phyloP scores from a whole-genome alignment of 1,140 invertebrate species.

The Dendrolimus punctatus region DNA sequence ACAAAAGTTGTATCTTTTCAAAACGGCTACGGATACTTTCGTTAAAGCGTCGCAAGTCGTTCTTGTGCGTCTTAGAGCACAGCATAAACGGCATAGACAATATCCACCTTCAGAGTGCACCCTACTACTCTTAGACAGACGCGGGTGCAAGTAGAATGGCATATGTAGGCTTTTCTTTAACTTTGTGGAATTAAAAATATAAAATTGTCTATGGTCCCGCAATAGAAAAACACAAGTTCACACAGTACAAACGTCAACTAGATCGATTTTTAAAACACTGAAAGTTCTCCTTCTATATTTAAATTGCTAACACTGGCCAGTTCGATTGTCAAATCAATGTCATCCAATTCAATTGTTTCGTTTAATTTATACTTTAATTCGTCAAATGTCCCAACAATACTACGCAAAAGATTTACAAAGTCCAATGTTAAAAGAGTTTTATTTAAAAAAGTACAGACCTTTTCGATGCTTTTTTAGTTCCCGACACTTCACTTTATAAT shows the following conservation, averaged over 20 bases:
- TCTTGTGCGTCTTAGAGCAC: conserved; percentile 36
- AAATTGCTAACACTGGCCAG: too few species aligned
- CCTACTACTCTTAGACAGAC: conserved; percentile 40
- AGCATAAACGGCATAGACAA: conserved; percentile 47
- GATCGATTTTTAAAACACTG: too few species aligned
- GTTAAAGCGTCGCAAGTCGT: conserved; percentile 46
- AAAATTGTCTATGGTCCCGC: conserved; percentile 34
- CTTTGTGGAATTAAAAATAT: conserved; percentile 55
- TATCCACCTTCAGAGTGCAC: conserved; percentile 43
- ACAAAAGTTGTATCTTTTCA: conserved; percentile 61
- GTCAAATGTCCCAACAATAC: conserved; percentile 2
- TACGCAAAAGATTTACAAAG: too few species aligned
- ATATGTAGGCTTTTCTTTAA: conserved; percentile 55
- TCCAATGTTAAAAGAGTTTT: neutral
- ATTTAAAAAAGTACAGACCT: neutral
- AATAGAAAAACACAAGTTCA: conserved; percentile 12
- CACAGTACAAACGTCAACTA: neutral
- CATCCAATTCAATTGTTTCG: too few species aligned
- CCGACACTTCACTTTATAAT: conserved; percentile 22
- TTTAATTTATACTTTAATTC: neutral
- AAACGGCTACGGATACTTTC: conserved; percentile 45
- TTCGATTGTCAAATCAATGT: too few species aligned
- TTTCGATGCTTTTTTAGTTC: neutral
- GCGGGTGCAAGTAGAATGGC: conserved; percentile 47
- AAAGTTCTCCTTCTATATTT: too few species aligned